A percentile compares a stretch with the other conserved stretches of the same genome.
phyloP scores from a whole-genome alignment of 2,113 vertebrate genomes.

The Chionomys nivalis region DNA sequence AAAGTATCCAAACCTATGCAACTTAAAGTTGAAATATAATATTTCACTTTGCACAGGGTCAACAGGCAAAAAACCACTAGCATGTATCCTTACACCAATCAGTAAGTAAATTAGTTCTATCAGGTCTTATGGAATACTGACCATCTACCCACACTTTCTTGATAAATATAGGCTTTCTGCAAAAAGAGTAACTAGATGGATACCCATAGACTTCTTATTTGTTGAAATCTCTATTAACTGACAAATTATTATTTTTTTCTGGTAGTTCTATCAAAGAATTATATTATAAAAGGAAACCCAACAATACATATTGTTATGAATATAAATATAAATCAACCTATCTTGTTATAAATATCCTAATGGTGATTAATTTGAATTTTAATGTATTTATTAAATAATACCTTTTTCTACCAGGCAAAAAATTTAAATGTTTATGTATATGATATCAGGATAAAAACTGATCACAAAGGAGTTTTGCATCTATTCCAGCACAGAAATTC shows the following conservation, averaged over 20 bases:
- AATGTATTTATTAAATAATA: not conserved
- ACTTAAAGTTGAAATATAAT: not conserved
- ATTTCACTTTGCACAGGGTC: not conserved
- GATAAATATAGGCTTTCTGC: not conserved
- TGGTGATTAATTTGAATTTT: not conserved
- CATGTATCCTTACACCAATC: not conserved
- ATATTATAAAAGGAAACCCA: not conserved
- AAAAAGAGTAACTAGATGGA: not conserved
- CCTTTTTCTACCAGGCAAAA: not conserved
- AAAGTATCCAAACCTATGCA: not conserved
- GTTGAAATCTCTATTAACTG: not conserved
- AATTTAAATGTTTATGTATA: not conserved
- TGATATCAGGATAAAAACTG: not conserved
- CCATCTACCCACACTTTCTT: not conserved
- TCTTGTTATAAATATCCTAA: not conserved
- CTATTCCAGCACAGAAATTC: not conserved
- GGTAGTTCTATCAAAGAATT: not conserved
- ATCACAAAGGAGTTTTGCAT: not conserved
- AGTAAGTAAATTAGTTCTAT: not conserved
- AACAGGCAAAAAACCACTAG: slow-evolving; percentile 6
- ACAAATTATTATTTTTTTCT: not conserved
- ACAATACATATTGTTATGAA: not conserved
- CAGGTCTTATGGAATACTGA: slow-evolving; percentile 21
- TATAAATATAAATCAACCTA: too few species aligned
- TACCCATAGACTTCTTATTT: not conserved